Conservation (phyloP, 2,888 invertebrate species). For the Pammene fasciana region DNA sequence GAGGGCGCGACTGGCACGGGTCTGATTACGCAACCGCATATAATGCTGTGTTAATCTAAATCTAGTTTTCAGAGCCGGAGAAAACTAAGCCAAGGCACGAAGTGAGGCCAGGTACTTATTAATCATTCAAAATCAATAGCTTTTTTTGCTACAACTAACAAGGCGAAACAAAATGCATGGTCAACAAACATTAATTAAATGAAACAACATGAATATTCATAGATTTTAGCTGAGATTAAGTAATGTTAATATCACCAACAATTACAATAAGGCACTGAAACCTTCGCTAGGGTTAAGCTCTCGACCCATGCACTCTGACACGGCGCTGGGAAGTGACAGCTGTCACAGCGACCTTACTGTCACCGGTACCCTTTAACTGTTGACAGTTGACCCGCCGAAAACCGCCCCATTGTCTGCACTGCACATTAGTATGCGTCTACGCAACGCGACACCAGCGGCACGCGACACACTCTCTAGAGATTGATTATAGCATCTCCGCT, state of each 20-base stretch:
- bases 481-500: constrained; percentile 13
- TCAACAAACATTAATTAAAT: constrained; percentile 1
- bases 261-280: constrained; percentile 21
- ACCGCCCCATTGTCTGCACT: constrained; percentile 25
- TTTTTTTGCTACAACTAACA: constrained; percentile 8
- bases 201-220: not conserved
- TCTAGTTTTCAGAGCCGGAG: constrained; percentile 33
- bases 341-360: constrained; percentile 18
- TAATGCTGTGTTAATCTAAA: constrained; percentile 29
- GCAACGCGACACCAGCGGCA: constrained; percentile 11
- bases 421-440: constrained; percentile 22
- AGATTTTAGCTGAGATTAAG: not conserved
- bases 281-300: not conserved
- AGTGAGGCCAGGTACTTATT: constrained; percentile 28
- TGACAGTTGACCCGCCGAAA: constrained; percentile 13
- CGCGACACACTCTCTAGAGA: constrained; percentile 5
- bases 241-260: not conserved
- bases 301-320: constrained; percentile 10
- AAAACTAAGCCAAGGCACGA: constrained; percentile 39
- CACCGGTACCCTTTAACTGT: constrained; percentile 18
- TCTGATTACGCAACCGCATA: constrained; percentile 33
- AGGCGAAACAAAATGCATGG: constrained; percentile 15
- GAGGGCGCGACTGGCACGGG: constrained; percentile 7
- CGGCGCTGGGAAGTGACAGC: constrained; percentile 7
- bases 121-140: constrained; percentile 10